Percentiles rank a stretch among this genome's conserved stretches.
phyloP scores from a whole-genome alignment of 2,113 vertebrate genomes.

The Talpa occidentalis region DNA sequence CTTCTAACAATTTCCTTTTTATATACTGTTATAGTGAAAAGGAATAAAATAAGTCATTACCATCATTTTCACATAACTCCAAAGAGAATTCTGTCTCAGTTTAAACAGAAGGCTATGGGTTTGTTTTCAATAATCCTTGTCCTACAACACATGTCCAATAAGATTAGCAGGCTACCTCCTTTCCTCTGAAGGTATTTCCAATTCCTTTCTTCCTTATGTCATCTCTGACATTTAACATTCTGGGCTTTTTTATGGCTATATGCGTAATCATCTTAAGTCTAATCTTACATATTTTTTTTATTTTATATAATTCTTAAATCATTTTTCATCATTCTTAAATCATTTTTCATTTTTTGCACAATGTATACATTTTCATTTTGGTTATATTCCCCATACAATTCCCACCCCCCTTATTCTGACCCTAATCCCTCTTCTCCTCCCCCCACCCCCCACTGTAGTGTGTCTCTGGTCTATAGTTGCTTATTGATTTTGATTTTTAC shows the following conservation, averaged over 20 bases:
- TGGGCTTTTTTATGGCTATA: background rate
- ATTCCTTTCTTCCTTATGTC: background rate
- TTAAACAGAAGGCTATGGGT: background rate
- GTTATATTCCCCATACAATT: too few relatives aligned
- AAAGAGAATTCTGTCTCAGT: background rate
- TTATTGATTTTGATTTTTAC: too few relatives aligned
- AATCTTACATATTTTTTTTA: too few relatives aligned
- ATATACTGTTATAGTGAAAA: background rate
- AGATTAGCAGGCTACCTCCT: background rate
- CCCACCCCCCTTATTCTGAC: too few relatives aligned
- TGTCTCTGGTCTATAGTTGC: too few relatives aligned
- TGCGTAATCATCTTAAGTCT: slow-evolving; percentile 25
- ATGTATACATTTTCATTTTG: too few relatives aligned
- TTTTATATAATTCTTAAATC: too few relatives aligned
- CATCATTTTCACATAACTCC: slow-evolving; percentile 31
- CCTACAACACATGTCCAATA: background rate
- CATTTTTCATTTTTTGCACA: too few relatives aligned
- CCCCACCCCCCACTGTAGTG: too few relatives aligned
- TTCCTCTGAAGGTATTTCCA: slow-evolving; percentile 35
- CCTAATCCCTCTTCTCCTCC: too few relatives aligned
- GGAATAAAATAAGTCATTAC: background rate
- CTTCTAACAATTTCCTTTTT: background rate
- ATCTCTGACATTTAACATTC: slow-evolving; percentile 51
- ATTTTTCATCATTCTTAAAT: too few relatives aligned
- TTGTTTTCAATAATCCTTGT: slow-evolving; percentile 6